Evolutionary conservation across 1,140 invertebrate genomes (phyloP).

Genomic region (Drosophila burlai): DNA sequence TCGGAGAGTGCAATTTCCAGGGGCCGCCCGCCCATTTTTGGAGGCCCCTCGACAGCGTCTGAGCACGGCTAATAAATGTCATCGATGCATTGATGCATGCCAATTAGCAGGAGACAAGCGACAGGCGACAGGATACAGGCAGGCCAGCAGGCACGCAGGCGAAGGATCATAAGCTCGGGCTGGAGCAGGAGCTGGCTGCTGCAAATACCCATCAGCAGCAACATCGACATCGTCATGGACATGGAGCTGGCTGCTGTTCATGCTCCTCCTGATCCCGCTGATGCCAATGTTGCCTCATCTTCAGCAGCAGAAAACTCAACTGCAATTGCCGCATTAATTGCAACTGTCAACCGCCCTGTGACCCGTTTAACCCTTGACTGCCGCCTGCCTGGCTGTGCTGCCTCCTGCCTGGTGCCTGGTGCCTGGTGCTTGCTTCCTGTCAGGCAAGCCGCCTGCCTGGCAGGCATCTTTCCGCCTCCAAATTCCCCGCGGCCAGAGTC

Average conservation of each 20-base stretch:
- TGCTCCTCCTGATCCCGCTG: not conserved
- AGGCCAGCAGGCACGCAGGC: not conserved
- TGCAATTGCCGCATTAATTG: slow-evolving; percentile 75
- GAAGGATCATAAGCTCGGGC: slow-evolving; percentile 4
- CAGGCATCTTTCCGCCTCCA: slow-evolving; percentile 22
- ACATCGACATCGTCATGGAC: slow-evolving; percentile 21
- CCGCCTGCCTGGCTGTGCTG: not conserved
- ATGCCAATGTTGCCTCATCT: slow-evolving; percentile 51
- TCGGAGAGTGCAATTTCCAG: slow-evolving; percentile 45
- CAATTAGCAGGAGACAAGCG: slow-evolving; percentile 65
- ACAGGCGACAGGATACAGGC: not conserved
- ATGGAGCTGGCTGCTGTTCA: not conserved
- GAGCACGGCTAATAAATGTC: slow-evolving; percentile 80
- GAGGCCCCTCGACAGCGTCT: slow-evolving; percentile 50
- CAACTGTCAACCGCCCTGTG: slow-evolving; percentile 71
- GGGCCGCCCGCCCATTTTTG: not conserved
- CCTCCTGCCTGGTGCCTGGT: not conserved
- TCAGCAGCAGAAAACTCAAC: slow-evolving; percentile 58
- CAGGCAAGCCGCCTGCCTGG: not conserved
- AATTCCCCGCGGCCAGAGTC: slow-evolving; percentile 39
- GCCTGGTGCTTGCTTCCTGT: slow-evolving; percentile 4
- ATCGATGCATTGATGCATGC: slow-evolving; percentile 81
- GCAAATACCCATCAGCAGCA: slow-evolving; percentile 17
- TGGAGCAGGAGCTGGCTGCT: slow-evolving; percentile 7
- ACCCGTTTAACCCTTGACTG: slow-evolving; percentile 53